These are phyloP conservation scores for Apaloderma vittatum DNA, from an alignment of 2,113 vertebrate genomes.

Conservation along the genomic window DNA sequence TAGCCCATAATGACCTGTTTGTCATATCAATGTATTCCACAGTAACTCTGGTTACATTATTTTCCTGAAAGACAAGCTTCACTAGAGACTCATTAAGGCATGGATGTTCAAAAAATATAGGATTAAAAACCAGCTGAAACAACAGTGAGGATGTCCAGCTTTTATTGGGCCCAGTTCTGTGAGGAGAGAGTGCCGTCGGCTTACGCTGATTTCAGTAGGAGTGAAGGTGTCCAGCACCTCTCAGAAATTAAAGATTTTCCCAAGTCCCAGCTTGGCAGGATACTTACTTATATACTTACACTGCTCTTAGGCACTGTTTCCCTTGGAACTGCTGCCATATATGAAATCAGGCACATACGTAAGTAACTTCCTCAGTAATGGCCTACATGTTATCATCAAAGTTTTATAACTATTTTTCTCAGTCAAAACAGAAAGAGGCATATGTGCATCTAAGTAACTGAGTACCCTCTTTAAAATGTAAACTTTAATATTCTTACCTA, in stretches of 20 bases:
- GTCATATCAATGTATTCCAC: background rate
- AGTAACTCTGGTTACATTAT: background rate
- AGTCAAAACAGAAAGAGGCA: constrained; percentile 7
- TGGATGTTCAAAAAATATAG: background rate
- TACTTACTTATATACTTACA: background rate
- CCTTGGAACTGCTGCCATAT: background rate
- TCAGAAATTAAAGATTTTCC: background rate
- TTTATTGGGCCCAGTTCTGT: background rate
- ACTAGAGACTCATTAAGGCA: background rate
- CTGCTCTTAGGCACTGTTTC: background rate
- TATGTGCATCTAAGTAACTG: constrained; percentile 13
- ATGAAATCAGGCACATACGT: background rate
- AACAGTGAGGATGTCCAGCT: background rate
- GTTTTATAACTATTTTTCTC: constrained; percentile 17
- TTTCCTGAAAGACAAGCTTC: background rate
- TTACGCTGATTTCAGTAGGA: background rate
- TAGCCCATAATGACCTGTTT: background rate
- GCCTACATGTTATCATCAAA: background rate
- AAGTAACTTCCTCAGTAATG: background rate
- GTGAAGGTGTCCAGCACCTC: background rate
- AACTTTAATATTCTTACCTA: background rate
- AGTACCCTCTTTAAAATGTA: background rate
- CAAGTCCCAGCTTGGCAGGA: background rate
- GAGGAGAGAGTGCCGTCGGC: background rate
- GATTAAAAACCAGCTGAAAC: background rate